Evolutionary conservation across 2,113 vertebrate species (phyloP).

Genomic region (Alethe diademata): DNA sequence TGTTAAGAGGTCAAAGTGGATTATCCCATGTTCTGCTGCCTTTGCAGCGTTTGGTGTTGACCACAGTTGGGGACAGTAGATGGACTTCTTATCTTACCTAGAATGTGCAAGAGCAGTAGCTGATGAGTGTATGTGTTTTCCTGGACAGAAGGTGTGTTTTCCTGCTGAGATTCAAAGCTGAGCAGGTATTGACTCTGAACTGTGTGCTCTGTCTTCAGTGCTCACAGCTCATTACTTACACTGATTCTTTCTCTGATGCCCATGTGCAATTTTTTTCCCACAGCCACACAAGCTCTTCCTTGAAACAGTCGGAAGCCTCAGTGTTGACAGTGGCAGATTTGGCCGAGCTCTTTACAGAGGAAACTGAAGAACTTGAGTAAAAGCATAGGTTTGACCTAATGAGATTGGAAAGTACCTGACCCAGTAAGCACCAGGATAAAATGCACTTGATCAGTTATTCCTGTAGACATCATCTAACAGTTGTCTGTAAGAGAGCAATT

Average conservation of each 20-base stretch:
- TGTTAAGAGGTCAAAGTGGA: background rate
- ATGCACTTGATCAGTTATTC: background rate
- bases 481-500: background rate
- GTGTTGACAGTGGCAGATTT: constrained; percentile 93
- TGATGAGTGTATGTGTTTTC: background rate
- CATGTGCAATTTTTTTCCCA: background rate
- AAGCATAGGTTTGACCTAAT: background rate
- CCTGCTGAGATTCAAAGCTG: background rate
- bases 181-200: background rate
- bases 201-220: background rate
- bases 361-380: constrained; percentile 86
- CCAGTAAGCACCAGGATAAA: background rate
- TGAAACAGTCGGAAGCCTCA: constrained; percentile 93
- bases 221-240: background rate
- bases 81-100: background rate
- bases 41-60: background rate
- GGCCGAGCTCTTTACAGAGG: constrained; percentile 93
- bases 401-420: background rate
- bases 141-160: background rate
- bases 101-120: background rate
- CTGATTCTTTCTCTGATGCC: background rate
- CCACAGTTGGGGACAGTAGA: background rate
- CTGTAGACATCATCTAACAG: constrained; percentile 23
- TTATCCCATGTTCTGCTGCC: background rate
- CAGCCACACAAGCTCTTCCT: constrained; percentile 87